phyloP scores from a whole-genome alignment of 1,140 invertebrate genomes.

The Marisa cornuarietis region DNA sequence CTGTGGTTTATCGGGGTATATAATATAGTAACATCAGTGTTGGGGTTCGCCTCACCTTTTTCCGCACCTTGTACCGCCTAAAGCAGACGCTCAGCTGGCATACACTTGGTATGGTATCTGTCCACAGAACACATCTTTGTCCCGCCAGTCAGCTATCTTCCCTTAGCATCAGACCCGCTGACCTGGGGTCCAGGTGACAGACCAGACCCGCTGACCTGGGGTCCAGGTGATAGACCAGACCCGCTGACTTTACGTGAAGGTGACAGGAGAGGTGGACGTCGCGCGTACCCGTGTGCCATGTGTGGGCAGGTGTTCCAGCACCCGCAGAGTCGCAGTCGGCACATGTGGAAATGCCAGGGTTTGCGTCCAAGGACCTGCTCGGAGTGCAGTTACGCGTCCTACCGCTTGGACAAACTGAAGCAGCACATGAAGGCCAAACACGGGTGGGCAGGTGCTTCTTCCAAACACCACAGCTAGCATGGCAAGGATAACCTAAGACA shows the following conservation, averaged over 20 bases:
- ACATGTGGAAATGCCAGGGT: conserved; percentile 34
- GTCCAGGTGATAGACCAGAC: background rate
- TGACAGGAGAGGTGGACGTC: background rate
- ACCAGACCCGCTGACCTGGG: background rate
- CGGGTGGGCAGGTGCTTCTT: too few relatives aligned
- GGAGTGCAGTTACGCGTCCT: conserved; percentile 15
- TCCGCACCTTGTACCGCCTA: too few relatives aligned
- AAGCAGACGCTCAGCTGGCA: too few relatives aligned
- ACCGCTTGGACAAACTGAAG: conserved; percentile 25
- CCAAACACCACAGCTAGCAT: too few relatives aligned
- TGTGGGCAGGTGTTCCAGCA: conserved; percentile 27
- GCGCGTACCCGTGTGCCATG: conserved; percentile 12
- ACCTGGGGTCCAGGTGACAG: background rate
- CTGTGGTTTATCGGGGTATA: too few relatives aligned
- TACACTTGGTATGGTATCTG: background rate
- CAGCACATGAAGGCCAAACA: conserved; percentile 7
- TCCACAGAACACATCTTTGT: background rate
- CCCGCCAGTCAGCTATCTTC: background rate
- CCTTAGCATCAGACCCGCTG: background rate
- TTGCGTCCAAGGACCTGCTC: conserved; percentile 13
- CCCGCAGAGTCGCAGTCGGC: conserved; percentile 27
- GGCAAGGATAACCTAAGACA: too few relatives aligned
- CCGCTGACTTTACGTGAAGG: too few relatives aligned
- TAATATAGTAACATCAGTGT: too few relatives aligned
- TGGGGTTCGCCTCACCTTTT: too few relatives aligned